A percentile compares a stretch with the other conserved stretches of the same genome.
Conservation (phyloP, 2,113 vertebrate species). For the Vanacampus margaritifer region DNA sequence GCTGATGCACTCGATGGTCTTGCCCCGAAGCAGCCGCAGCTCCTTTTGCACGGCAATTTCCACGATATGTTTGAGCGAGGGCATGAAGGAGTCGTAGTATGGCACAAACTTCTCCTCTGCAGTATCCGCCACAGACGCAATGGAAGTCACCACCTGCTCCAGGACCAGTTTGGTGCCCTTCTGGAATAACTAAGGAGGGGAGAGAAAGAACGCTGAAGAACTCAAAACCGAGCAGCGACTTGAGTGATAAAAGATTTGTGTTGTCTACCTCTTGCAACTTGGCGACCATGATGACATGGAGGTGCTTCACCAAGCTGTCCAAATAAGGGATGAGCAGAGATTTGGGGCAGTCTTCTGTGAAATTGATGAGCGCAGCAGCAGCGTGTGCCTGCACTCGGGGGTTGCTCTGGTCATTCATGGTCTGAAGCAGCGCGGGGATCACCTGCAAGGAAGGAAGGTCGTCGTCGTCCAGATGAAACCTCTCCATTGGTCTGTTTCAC, state of each 20-base stretch:
- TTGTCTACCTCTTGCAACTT: constrained; percentile 90
- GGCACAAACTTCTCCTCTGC: constrained; percentile 98
- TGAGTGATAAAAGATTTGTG: not conserved
- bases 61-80: constrained; percentile 94
- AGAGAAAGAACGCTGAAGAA: not conserved
- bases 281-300: constrained; percentile 94
- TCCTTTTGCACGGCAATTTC: constrained; percentile 97
- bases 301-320: constrained; percentile 91
- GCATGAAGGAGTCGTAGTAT: constrained; percentile 97
- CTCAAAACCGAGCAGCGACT: not conserved
- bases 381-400: constrained; percentile 96
- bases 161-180: constrained; percentile 97
- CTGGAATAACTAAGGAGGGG: constrained; percentile 83
- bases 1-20: constrained; percentile 98
- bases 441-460: constrained; percentile 69
- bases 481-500: not conserved
- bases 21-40: constrained; percentile 88
- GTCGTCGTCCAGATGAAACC: not conserved
- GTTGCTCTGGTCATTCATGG: constrained; percentile 96
- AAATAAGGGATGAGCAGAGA: constrained; percentile 88
- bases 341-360: constrained; percentile 98
- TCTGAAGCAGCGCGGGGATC: constrained; percentile 89
- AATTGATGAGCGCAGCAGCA: constrained; percentile 95
- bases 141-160: constrained; percentile 99
- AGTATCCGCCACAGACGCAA: constrained; percentile 97